phyloP scores from a whole-genome alignment of 2,888 invertebrate genomes.

The Leptopterna dolabrata region DNA sequence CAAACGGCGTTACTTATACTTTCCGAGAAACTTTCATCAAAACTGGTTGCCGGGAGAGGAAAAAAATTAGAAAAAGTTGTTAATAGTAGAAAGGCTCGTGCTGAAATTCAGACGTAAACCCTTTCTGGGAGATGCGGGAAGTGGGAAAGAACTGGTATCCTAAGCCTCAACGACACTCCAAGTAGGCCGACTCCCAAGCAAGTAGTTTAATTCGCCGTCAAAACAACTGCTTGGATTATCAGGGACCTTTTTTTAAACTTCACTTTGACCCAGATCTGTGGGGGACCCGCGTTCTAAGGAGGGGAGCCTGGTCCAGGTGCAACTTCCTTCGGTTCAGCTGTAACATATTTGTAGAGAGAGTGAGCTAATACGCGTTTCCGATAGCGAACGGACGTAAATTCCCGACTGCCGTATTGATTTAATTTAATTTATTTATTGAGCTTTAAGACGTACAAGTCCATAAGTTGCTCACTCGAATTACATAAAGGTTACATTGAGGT shows the following conservation, averaged over 20 bases:
- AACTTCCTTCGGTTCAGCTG: not conserved
- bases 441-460: too few relatives aligned
- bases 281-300: not conserved
- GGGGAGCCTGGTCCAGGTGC: not conserved
- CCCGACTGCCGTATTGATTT: too few relatives aligned
- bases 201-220: constrained; percentile 51
- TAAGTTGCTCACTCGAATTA: too few relatives aligned
- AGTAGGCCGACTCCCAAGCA: constrained; percentile 27
- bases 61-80: not conserved
- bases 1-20: not conserved
- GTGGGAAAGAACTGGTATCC: constrained; percentile 13
- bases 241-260: not conserved
- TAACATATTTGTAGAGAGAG: not conserved
- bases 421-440: too few relatives aligned
- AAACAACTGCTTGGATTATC: constrained; percentile 38
- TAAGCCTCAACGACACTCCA: not conserved
- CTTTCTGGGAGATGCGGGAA: not conserved
- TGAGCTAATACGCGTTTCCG: not conserved
- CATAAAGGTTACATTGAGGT: too few relatives aligned
- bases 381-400: too few relatives aligned
- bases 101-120: not conserved
- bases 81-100: constrained; percentile 38
- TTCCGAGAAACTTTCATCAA: not conserved
- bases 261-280: not conserved
- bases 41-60: not conserved